A percentile compares a stretch with the other conserved stretches of the same genome.
Conservation (phyloP, 2,797 vertebrate species). For the Anas flavirostris region DNA sequence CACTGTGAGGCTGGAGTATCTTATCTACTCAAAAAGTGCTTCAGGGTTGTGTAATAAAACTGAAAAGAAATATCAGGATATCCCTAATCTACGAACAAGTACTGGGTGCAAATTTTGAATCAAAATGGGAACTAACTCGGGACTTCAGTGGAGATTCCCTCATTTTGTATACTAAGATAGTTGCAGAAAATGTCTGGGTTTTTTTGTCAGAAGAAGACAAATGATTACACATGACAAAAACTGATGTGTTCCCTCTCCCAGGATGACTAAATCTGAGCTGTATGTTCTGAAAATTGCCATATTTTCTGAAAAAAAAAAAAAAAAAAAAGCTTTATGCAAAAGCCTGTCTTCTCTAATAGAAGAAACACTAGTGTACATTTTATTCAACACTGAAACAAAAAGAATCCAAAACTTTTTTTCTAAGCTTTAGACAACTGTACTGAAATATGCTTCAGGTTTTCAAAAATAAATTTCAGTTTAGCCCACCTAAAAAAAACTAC, state of each 20-base stretch:
- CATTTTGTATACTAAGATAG: fast-evolving
- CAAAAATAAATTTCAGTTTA: neutral
- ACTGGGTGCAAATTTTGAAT: neutral
- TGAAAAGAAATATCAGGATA: neutral
- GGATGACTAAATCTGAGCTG: neutral
- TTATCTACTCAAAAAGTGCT: neutral
- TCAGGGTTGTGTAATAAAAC: neutral
- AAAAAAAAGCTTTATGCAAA: neutral
- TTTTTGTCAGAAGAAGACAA: neutral
- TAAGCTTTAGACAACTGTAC: neutral
- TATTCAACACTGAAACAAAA: neutral
- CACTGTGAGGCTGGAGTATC: neutral
- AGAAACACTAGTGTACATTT: neutral
- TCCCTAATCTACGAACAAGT: neutral
- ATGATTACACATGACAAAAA: neutral
- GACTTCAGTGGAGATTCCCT: neutral
- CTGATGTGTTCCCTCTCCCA: neutral
- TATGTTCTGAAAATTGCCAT: neutral
- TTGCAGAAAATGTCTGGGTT: neutral
- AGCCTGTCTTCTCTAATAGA: neutral
- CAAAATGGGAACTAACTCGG: neutral
- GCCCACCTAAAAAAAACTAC: neutral
- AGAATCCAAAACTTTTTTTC: neutral
- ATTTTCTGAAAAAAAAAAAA: neutral
- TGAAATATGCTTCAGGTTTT: neutral